phyloP scores from a whole-genome alignment of 2,888 invertebrate species.

The Erpobdella octoculata region DNA sequence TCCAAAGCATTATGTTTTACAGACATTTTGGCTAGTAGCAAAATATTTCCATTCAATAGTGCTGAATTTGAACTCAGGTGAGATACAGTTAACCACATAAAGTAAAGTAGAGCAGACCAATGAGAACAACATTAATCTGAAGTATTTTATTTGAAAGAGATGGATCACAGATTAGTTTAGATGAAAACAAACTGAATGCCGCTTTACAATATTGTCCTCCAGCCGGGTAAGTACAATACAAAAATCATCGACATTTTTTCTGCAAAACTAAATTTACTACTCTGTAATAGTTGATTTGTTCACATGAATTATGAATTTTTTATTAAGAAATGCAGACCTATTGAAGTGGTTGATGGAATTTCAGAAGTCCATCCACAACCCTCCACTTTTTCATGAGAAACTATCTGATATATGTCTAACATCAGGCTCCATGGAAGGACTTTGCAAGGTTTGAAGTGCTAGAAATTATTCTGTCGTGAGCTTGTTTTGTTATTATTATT shows the following conservation, averaged over 20 bases:
- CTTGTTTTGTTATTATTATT: not conserved
- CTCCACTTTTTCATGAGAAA: constrained; percentile 58
- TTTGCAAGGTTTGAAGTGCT: constrained; percentile 58
- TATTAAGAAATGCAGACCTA: constrained; percentile 42
- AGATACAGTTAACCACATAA: no score
- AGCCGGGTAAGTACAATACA: constrained; percentile 3
- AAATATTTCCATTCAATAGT: no score
- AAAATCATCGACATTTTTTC: not conserved
- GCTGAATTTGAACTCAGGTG: no score
- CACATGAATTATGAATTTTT: not conserved
- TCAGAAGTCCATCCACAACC: constrained; percentile 61
- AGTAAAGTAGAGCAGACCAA: not conserved
- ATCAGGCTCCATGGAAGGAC: constrained; percentile 70
- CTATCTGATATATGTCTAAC: constrained; percentile 59
- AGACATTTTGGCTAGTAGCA: no score
- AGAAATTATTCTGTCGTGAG: not conserved
- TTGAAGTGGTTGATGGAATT: constrained; percentile 59
- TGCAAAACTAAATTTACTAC: no score
- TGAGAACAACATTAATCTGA: not conserved
- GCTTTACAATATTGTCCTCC: not conserved
- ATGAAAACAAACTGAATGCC: not conserved
- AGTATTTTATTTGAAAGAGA: not conserved
- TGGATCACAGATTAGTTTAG: not conserved
- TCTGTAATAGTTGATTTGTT: no score
- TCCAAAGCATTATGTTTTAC: no score